These are phyloP conservation scores for Drosophila miranda DNA, from an alignment of 1,140 invertebrate species.

Conservation along the genomic window DNA sequence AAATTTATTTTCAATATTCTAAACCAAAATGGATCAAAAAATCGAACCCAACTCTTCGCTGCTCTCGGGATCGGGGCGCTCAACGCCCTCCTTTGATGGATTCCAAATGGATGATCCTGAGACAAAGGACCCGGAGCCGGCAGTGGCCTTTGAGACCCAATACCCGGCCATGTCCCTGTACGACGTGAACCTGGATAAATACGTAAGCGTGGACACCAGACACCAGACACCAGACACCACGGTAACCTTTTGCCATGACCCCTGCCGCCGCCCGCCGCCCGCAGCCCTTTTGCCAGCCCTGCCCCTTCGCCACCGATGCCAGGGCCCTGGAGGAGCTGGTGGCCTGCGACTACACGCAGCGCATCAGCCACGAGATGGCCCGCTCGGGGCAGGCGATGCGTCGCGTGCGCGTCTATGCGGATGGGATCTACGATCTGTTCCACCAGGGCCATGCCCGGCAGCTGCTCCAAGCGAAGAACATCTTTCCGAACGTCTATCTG, in stretches of 20 bases:
- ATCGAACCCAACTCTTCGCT: not conserved
- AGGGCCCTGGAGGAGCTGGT: conserved; percentile 90
- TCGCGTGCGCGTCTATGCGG: conserved; percentile 95
- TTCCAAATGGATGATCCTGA: conserved; percentile 2
- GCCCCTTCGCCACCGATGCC: conserved; percentile 94
- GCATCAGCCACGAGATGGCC: conserved; percentile 93
- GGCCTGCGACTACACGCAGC: conserved; percentile 91
- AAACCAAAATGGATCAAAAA: not conserved
- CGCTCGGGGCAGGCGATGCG: conserved; percentile 89
- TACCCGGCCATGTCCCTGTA: conserved; percentile 29
- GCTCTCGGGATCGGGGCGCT: not conserved
- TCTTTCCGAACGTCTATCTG: conserved; percentile 98
- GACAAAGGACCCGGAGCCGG: too few species aligned
- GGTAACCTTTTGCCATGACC: too few species aligned
- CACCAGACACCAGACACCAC: not conserved
- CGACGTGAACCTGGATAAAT: conserved; percentile 55
- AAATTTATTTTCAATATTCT: not conserved
- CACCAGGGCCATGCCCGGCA: conserved; percentile 99
- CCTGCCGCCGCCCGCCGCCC: conserved; percentile 43
- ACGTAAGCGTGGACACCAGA: conserved; percentile 34
- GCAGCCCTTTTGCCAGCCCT: conserved; percentile 90
- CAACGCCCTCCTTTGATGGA: not conserved
- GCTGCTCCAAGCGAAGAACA: conserved; percentile 98
- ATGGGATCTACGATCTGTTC: conserved; percentile 98
- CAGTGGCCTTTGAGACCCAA: too few species aligned